Base-by-base conservation (phyloP, 2,888 invertebrate species). In the Cheilosia vulpina region DNA sequence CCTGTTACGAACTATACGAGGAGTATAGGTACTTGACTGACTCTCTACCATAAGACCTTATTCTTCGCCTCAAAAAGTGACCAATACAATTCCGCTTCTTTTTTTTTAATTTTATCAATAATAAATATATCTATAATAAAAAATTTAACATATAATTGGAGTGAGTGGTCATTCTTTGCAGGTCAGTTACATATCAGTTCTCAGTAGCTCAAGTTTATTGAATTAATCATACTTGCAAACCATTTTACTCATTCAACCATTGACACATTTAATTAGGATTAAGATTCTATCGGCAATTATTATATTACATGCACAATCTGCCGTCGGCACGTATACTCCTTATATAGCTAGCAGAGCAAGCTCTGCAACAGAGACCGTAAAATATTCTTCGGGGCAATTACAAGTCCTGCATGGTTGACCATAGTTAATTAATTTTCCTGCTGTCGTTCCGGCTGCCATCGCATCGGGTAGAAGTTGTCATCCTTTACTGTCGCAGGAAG, bases 341-440 rank as follows among this genome's bases (percentile, higher is more conserved):
- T 19, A 5, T 65, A 34, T 38, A 60, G 38, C 38, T 38, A 2
- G 31, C 38, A 57, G 15, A 65, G 57, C 47, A 65, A 73, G 5
- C 55, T 65, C 57, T 79, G 72, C 65, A 66, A 52, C 79, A 72
- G 71, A 53, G 66, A 81, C 72, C 76, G 76, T 77, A 68, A 77
- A 85, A 77, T 85, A 85, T 81, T 81, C 85, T 77, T 85, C 41
- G 21, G 85, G 85, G 75, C 84, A 80, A 80, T 84, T 68, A 72
- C 76, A 81, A 72, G 76, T 77, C 85, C 80, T 85, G 80, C 80
- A 80, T 81, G 85, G 81, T 62, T 85, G 85, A 72, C 76, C 80
- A 72, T 85, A 85, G 81, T 85, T 85, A 85, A 85, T 85, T 85
- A 85, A 80, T 85, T 80, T 85, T 77, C 76, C 76, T 80, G 81